phyloP scores from a whole-genome alignment of 2,888 invertebrate genomes.

The Protodeltote pygarga region DNA sequence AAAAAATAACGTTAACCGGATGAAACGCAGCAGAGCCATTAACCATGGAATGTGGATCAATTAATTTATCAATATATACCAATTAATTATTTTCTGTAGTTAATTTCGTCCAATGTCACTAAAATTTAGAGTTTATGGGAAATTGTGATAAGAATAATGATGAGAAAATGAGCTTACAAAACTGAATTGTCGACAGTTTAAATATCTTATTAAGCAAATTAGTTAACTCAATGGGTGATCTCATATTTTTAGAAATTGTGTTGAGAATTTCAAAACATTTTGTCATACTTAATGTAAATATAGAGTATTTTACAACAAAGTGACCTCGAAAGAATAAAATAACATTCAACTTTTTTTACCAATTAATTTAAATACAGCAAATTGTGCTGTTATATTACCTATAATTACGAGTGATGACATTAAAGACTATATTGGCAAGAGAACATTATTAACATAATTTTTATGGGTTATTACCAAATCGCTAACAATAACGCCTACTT shows the following conservation, averaged over 20 bases:
- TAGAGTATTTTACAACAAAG: background rate
- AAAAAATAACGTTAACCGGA: slow-evolving; percentile 42
- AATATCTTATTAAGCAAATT: no score
- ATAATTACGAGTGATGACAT: slow-evolving; percentile 26
- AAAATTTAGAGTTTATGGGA: slow-evolving; percentile 30
- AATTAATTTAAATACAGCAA: slow-evolving; percentile 16
- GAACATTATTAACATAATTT: slow-evolving; percentile 31
- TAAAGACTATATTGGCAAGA: slow-evolving; percentile 35
- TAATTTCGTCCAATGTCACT: slow-evolving; percentile 22
- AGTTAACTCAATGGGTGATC: no score
- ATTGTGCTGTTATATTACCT: slow-evolving; percentile 10
- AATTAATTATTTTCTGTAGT: slow-evolving; percentile 22
- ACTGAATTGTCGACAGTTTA: no score
- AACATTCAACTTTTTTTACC: background rate
- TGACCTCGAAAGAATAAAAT: no score
- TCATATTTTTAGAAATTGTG: no score
- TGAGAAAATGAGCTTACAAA: no score
- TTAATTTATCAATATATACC: slow-evolving; percentile 36
- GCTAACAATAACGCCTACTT: slow-evolving; percentile 32
- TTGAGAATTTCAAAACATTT: background rate
- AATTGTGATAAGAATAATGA: slow-evolving; percentile 13
- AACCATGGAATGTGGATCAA: slow-evolving; percentile 54
- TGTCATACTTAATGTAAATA: background rate
- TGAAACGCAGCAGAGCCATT: slow-evolving; percentile 39
- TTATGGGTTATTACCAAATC: slow-evolving; percentile 13